Percentiles rank a stretch among this genome's conserved stretches.
Evolutionary conservation across 2,113 vertebrate species (phyloP).

Genomic region (Myrmecobius fasciatus): DNA sequence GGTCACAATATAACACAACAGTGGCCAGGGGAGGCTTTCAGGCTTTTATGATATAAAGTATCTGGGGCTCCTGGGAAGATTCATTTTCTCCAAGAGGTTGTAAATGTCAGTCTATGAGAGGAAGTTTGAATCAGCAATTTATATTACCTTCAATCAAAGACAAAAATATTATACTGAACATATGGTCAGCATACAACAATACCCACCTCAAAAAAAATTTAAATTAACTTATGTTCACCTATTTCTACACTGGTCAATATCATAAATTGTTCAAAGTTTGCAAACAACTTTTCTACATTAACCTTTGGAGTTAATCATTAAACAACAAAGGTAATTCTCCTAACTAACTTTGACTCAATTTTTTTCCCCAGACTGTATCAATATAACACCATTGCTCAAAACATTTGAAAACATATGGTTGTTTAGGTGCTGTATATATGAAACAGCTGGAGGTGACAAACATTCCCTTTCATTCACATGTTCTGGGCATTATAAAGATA

Average conservation of each 20-base stretch:
- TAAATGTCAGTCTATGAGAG: not conserved
- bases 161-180: constrained; percentile 29
- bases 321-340: not conserved
- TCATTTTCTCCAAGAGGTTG: not conserved
- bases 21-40: not conserved
- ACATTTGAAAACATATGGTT: not conserved
- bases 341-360: not conserved
- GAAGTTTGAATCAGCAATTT: not conserved
- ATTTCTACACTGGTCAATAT: not conserved
- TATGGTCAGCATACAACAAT: not conserved
- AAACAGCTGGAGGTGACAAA: not conserved
- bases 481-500: not conserved
- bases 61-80: not conserved
- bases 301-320: not conserved
- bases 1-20: not conserved
- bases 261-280: not conserved
- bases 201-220: not conserved
- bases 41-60: not conserved
- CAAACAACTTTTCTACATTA: not conserved
- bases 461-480: not conserved
- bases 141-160: not conserved
- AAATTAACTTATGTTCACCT: not conserved
- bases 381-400: not conserved
- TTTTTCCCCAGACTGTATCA: not conserved
- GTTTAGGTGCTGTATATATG: not conserved